These are phyloP conservation scores for Neodon shergylaensis DNA, from an alignment of 2,113 vertebrate genomes.

Conservation along the genomic window DNA sequence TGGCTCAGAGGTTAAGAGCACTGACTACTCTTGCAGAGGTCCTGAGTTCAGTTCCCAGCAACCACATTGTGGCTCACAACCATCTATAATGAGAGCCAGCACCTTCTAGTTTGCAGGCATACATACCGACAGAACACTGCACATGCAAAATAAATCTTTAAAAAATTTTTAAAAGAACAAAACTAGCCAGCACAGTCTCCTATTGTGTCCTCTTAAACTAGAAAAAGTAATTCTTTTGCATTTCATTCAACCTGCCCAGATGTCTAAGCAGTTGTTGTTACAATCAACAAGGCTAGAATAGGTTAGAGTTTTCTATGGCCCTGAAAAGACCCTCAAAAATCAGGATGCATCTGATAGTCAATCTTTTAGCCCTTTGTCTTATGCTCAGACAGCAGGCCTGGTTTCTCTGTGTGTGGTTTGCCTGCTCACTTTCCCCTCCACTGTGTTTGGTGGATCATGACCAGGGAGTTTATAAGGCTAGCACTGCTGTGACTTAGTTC, in stretches of 20 bases:
- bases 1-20: no score
- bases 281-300: not conserved
- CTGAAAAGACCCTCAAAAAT: constrained; percentile 2
- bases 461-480: not conserved
- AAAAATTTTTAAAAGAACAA: not conserved
- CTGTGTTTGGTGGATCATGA: not conserved
- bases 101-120: no score
- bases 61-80: no score
- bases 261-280: not conserved
- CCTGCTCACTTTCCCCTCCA: not conserved
- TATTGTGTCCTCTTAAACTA: not conserved
- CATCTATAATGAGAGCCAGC: no score
- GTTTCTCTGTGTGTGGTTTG: not conserved
- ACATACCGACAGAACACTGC: no score
- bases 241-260: not conserved
- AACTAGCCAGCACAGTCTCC: not conserved
- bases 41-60: no score
- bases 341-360: not conserved
- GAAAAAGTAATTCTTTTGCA: not conserved
- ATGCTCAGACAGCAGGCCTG: not conserved
- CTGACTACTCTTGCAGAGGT: no score
- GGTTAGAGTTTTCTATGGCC: not conserved
- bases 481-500: not conserved
- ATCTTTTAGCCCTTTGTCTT: not conserved
- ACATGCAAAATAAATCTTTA: no score